phyloP scores from a whole-genome alignment of 2,113 vertebrate genomes.

The Sminthopsis crassicaudata region DNA sequence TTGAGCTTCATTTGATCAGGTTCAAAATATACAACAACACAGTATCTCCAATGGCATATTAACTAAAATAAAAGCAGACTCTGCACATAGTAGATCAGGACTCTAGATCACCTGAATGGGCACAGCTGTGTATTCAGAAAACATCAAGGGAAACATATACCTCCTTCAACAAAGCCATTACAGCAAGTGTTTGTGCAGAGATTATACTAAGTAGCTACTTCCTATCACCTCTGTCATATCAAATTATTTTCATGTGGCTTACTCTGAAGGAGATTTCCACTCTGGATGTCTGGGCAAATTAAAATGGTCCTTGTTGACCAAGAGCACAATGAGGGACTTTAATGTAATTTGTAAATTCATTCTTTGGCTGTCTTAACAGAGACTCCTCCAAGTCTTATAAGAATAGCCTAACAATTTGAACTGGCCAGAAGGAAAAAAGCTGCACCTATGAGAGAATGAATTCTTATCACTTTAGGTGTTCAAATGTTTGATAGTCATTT shows the following conservation, averaged over 20 bases:
- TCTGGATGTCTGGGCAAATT: conserved; percentile 57
- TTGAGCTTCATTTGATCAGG: background rate
- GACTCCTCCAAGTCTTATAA: background rate
- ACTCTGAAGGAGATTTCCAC: background rate
- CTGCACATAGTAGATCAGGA: background rate
- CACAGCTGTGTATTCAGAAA: background rate
- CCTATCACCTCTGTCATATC: background rate
- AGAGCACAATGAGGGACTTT: conserved; percentile 61
- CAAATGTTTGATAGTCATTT: background rate
- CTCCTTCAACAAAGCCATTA: background rate
- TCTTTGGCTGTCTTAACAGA: conserved; percentile 28
- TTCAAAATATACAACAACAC: background rate
- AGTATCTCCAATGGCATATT: background rate
- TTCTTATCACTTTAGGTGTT: background rate
- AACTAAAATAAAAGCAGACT: background rate
- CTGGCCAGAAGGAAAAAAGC: background rate
- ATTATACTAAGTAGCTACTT: background rate
- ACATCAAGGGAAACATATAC: background rate
- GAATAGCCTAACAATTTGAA: background rate
- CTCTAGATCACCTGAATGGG: background rate
- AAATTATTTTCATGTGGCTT: conserved; percentile 29
- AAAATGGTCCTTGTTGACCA: conserved; percentile 46
- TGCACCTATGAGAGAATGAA: background rate
- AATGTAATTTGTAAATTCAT: conserved; percentile 60
- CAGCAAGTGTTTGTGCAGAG: background rate